Base-by-base conservation (phyloP, 2,888 invertebrate species). In the Calameuta idolon region DNA sequence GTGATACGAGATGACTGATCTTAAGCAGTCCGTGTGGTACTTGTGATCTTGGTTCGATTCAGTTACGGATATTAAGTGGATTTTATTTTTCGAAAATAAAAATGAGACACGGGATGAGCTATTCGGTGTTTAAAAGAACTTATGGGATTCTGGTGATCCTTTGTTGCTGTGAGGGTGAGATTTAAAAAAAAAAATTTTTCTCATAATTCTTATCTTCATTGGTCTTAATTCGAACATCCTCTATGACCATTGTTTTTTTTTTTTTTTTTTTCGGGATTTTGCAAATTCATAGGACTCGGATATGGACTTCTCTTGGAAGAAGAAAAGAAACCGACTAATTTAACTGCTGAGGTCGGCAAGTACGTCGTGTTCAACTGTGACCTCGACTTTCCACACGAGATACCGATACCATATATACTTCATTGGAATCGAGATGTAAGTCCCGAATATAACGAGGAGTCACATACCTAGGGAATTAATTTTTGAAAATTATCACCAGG, bases 361-460 rank as follows among this genome's bases (percentile, higher is more conserved):
- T 94, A 94, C 88, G 95, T 95, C 77, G 94, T 96, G 84, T 94
- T 97, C 92, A 95, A 96, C 93, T 97, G 97, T 92, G 95, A 95
- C 86, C 94, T 98, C 86, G 96, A 97, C 92, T 98, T 97, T 92
- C 97, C 97, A 81, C 96, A 97, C 91, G 96, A 96, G 88, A 95
- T 95, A 89, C 95, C 95, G 87, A 96, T 97, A 86, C 96, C 97
- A 12, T 97, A 97, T 92, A 95, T 96, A 87, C 93, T 98, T 79
- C 95, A 96, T 90, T 98, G 98, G 98, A 96, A 95, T 89, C 97
- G 97, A 92, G 96, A 96, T 90, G 97, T 97, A 93, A 95, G 96
- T 88, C 75, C 35, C 31, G 30, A 34, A 34, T 71, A 9, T 55
- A 55, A 55, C 55, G 5, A 55, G 55, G 9, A 55, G 9, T 55